Evolutionary conservation across 2,888 invertebrate genomes (phyloP).

Genomic region (Xestia rhomboidea): DNA sequence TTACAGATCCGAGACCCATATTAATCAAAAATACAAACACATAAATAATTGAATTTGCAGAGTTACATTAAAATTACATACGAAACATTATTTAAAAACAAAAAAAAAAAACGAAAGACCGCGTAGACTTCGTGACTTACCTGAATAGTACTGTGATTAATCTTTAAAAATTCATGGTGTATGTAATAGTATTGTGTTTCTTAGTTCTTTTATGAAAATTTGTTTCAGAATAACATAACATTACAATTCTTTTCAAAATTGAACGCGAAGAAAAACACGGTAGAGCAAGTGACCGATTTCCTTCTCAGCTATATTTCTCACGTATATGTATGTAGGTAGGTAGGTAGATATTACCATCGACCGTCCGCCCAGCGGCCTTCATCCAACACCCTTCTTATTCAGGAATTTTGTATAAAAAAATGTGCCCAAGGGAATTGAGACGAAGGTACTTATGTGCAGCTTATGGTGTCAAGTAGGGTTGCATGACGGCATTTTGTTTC

Average conservation of each 20-base stretch:
- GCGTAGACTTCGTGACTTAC: background rate
- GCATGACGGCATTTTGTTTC: slow-evolving; percentile 34
- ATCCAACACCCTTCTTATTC: slow-evolving; percentile 41
- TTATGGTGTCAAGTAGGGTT: slow-evolving; percentile 53
- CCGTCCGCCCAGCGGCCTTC: slow-evolving; percentile 25
- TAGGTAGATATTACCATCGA: slow-evolving; percentile 17
- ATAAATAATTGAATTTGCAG: too few species aligned
- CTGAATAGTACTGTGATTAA: background rate
- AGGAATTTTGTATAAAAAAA: slow-evolving; percentile 59
- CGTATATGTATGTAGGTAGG: background rate
- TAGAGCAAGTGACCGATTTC: background rate
- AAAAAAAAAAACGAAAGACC: too few species aligned
- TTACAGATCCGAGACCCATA: too few species aligned
- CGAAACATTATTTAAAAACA: too few species aligned
- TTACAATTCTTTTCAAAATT: background rate
- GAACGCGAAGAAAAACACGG: background rate
- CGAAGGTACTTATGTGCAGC: slow-evolving; percentile 60
- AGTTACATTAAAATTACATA: too few species aligned
- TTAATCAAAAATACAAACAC: too few species aligned
- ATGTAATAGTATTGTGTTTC: background rate
- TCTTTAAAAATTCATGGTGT: background rate
- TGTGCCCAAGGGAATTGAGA: slow-evolving; percentile 51
- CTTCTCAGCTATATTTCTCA: slow-evolving; percentile 1
- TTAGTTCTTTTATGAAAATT: background rate
- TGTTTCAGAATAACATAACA: background rate